phyloP scores from a whole-genome alignment of 2,797 vertebrate genomes.

The Leucoraja ocellata region DNA sequence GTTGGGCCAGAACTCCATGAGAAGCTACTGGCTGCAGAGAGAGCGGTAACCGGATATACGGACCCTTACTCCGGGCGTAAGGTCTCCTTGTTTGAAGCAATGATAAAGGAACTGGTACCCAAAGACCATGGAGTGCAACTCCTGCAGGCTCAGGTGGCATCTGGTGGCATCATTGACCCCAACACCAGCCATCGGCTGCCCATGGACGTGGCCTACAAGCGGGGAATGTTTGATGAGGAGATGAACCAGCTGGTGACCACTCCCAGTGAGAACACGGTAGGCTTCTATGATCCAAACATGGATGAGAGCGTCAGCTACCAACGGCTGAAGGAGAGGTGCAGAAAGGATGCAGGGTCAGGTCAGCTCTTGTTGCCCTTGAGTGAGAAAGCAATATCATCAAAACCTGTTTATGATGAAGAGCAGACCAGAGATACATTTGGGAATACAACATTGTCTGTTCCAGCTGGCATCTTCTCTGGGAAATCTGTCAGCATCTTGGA shows the following conservation, averaged over 20 bases:
- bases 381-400: no score
- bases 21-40: constrained; percentile 71
- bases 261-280: neutral
- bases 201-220: no score
- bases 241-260: neutral
- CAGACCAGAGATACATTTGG: no score
- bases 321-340: no score
- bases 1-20: constrained; percentile 68
- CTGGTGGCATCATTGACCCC: constrained; percentile 61
- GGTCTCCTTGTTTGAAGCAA: constrained; percentile 74
- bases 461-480: no score
- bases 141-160: constrained; percentile 80
- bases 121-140: constrained; percentile 70
- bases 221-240: constrained; percentile 2
- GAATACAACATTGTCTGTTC: no score
- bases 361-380: no score
- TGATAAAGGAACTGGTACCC: constrained; percentile 71
- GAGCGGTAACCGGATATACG: constrained; percentile 70
- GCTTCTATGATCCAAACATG: no score
- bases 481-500: no score
- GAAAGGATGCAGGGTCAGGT: no score
- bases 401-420: no score
- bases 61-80: constrained; percentile 68
- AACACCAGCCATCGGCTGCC: neutral
- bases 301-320: no score